Evolutionary conservation across 2,113 vertebrate genomes (phyloP), one percentile per base, ranked within the genome.

Genomic region (Chloropsis hardwickii): DNA sequence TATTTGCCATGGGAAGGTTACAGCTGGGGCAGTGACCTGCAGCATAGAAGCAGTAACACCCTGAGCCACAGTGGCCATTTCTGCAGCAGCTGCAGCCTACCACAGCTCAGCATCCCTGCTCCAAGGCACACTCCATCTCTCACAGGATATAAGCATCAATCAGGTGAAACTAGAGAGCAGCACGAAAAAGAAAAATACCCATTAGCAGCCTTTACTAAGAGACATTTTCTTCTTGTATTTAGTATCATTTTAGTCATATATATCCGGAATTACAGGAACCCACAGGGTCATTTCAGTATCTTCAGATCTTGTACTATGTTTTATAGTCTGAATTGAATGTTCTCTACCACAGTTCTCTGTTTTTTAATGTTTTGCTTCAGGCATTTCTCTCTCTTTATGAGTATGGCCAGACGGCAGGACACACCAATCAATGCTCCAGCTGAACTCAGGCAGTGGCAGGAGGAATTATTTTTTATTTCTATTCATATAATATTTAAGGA

Each of bases 301-400:
- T 94, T 94, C 86, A 97, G 74, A 95, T 87, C 87, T 77, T 81
- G 58, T 40, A 50, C 58, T 70, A 12, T 65, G 86, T 95, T 92
- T 92, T 92, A 92, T 40, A 76, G 71, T 57, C 79, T 77, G 81
- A 91, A 91, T 44, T 42, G 27, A 93, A 89, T 83, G 93, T 87
- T 92, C 66, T 62, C 54, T 77, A 85, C 74, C 54, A 62, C 31
- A 66, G 64, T 44, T 69, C 88, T 73, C 88, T 81, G 33, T 1
- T 90, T 95, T 94, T 93, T 81, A 94, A 65, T 77, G 86, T 76
- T 90, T 88, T 88, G 88, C 92, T 92, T 86, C 67, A 81, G 96
- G 92, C 94, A 78, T 73, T 86, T 95, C 47, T 91, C 54, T 69
- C 31, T 73, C 54, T 89, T 79, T 65, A 61, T 21, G 85, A 88